These are phyloP conservation scores for Arenicola marina DNA, from an alignment of 2,888 invertebrate genomes.

Conservation along the genomic window DNA sequence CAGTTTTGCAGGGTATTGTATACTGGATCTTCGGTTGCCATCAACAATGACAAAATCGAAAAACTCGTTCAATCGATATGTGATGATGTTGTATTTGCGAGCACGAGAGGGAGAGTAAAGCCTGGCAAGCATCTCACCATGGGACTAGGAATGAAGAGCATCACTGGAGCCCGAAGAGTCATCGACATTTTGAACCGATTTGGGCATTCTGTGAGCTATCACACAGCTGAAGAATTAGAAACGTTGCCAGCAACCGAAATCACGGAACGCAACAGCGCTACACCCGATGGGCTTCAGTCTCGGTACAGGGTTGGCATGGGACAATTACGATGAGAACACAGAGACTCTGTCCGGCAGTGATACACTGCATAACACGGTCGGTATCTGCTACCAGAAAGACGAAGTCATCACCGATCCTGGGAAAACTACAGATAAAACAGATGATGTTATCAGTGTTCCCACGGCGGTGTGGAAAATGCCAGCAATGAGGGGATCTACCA, in stretches of 20 bases:
- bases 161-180: slow-evolving; percentile 20
- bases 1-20: not conserved
- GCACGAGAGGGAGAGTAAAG: slow-evolving; percentile 12
- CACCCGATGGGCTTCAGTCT: slow-evolving; percentile 25
- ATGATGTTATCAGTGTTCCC: too few relatives aligned
- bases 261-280: slow-evolving; percentile 1
- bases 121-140: slow-evolving; percentile 25
- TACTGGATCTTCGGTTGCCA: not conserved
- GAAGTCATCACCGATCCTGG: not conserved
- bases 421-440: not conserved
- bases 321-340: slow-evolving; percentile 29
- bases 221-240: slow-evolving; percentile 23
- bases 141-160: slow-evolving; percentile 22
- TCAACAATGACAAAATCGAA: not conserved
- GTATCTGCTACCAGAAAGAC: slow-evolving; percentile 30
- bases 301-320: slow-evolving; percentile 24
- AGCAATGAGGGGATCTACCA: too few relatives aligned
- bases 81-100: slow-evolving; percentile 8
- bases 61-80: not conserved
- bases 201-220: slow-evolving; percentile 22
- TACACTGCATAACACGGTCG: slow-evolving; percentile 31
- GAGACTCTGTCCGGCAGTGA: slow-evolving; percentile 29
- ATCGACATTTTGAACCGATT: slow-evolving; percentile 24
- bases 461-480: too few relatives aligned
- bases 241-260: slow-evolving; percentile 21